A percentile compares a stretch with the other conserved stretches of the same genome.
Conservation (phyloP, 2,797 vertebrate genomes). For the Acrossocheilus fasciatus region DNA sequence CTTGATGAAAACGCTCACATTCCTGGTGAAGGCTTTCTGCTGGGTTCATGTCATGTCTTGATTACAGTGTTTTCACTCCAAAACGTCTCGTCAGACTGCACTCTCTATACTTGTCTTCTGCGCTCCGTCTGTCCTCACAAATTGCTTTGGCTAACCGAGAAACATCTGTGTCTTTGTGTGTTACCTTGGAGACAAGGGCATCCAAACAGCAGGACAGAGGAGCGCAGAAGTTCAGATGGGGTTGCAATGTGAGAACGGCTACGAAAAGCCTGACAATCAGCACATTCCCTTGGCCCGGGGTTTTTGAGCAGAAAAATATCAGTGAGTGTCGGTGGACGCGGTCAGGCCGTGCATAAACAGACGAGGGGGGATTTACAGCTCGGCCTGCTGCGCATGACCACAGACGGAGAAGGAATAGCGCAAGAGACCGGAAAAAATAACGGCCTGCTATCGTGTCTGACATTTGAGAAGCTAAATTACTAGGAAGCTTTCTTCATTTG, state of each 20-base stretch:
- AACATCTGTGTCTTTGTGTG: conserved; percentile 61
- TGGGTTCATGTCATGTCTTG: conserved; percentile 22
- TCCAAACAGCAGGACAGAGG: conserved; percentile 69
- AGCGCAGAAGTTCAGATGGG: conserved; percentile 72
- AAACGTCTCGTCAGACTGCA: conserved; percentile 14
- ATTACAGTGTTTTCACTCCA: conserved; percentile 43
- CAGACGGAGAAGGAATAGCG: background rate
- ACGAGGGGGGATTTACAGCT: conserved; percentile 58
- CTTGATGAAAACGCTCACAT: background rate
- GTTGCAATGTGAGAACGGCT: conserved; percentile 76
- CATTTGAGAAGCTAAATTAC: background rate
- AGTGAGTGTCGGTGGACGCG: conserved; percentile 60
- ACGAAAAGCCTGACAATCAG: conserved; percentile 74
- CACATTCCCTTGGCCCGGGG: conserved; percentile 78
- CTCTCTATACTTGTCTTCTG: conserved; percentile 19
- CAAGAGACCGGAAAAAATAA: background rate
- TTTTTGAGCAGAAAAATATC: conserved; percentile 66
- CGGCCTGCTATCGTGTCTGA: background rate
- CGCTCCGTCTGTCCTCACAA: conserved; percentile 34
- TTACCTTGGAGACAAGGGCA: conserved; percentile 73
- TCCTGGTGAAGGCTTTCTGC: background rate
- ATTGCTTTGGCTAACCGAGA: conserved; percentile 50
- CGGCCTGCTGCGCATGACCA: conserved; percentile 20
- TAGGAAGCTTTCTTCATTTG: background rate
- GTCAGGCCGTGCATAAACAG: conserved; percentile 62